Evolutionary conservation across 1,140 invertebrate genomes (phyloP), one percentile per base, ranked within the genome.

Genomic region (Samia ricini): DNA sequence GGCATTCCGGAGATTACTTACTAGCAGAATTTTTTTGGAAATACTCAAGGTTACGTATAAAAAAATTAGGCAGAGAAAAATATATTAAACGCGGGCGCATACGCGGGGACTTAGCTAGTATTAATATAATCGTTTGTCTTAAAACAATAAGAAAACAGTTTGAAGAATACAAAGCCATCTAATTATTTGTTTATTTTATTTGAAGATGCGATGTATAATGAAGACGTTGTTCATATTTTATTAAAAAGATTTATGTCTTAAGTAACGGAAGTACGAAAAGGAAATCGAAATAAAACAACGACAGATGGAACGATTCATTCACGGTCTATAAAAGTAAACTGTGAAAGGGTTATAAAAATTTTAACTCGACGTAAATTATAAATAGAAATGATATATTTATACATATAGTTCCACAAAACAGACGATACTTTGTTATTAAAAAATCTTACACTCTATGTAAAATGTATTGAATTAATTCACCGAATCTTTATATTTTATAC

Each of bases 241-340:
- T 81, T 80, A 68, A 74, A 73, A 72, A 49, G 79, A 77, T 85
- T 83, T 82, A 83, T 77, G 63, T 70, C 71, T 66, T 63, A 75
- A 77, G 74, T 77, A 78, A 81, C 83, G 83, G 81, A 88, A 85
- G 82, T 82, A 73, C 66, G 71, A 80, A 80, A 75, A 82, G 81
- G 79, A 76, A 79, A 86, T 86, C 78, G 83, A 81, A 81, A 86
- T 84, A 86, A 84, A 86, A 85, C 79, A 76, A 84, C 83, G 79
- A 77, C 82, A 85, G 83, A 86, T 83, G 83, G 79, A 79, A 48
- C 71, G 56, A 85, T 76, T 88, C 85, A 85, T 82, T 85, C 74
- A 79, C 82, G 77, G 65, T 64, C 74, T 68, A 77, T 86, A 81
- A 88, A 84, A 81, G 71, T 72, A 42, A 49, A 67, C 66, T 59